Conservation (phyloP, 1,140 invertebrate genomes). For the Danaus plexippus region DNA sequence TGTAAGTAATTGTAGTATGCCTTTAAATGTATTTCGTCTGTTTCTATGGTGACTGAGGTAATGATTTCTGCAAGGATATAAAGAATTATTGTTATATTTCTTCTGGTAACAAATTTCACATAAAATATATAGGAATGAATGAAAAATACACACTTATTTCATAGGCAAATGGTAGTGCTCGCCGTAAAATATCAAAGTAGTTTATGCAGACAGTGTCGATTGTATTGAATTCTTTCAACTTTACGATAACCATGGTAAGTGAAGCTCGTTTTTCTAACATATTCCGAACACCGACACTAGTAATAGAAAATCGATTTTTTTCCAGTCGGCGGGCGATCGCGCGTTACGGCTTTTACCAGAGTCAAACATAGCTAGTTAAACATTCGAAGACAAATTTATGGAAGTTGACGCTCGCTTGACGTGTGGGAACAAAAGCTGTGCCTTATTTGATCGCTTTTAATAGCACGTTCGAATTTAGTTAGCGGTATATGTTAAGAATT, state of each 20-base stretch:
- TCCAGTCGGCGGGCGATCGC: constrained; percentile 17
- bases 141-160: too few species aligned
- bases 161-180: background rate
- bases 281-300: constrained; percentile 5
- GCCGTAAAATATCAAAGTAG: background rate
- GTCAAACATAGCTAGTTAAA: constrained; percentile 18
- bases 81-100: too few species aligned
- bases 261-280: background rate
- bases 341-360: constrained; percentile 23
- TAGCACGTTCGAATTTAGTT: too few species aligned
- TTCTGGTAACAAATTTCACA: too few species aligned
- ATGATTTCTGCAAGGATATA: too few species aligned
- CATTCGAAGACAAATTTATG: constrained; percentile 21
- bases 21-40: background rate
- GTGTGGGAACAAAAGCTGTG: constrained; percentile 10
- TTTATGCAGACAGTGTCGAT: background rate
- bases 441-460: too few species aligned
- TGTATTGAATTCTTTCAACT: too few species aligned
- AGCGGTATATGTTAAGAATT: too few species aligned
- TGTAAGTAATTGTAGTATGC: constrained; percentile 3
- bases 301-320: constrained; percentile 19
- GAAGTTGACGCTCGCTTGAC: constrained; percentile 14
- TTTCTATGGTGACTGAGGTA: too few species aligned
- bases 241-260: too few species aligned
- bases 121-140: too few species aligned